These are phyloP conservation scores for Sphaeridia pumilis DNA, from an alignment of 2,888 invertebrate genomes.

Conservation along the genomic window DNA sequence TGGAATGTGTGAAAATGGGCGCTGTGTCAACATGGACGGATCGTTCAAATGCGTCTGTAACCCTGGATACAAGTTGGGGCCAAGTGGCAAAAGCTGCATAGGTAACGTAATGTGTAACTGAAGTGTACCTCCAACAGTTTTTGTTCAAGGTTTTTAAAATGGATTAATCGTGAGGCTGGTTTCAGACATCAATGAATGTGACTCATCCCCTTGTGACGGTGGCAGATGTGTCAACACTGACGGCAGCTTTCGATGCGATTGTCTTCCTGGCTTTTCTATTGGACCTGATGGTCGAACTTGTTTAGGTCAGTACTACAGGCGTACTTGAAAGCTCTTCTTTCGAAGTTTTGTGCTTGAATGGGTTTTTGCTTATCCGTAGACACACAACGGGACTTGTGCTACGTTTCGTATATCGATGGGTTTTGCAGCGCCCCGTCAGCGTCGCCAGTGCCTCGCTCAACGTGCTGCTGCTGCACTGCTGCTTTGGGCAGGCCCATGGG, in stretches of 20 bases:
- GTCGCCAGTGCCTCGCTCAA: conserved; percentile 67
- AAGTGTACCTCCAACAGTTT: background rate
- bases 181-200: conserved; percentile 57
- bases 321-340: background rate
- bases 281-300: conserved; percentile 69
- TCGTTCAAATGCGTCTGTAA: conserved; percentile 57
- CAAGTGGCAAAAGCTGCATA: conserved; percentile 52
- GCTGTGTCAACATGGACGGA: conserved; percentile 59
- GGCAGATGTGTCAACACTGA: conserved; percentile 57
- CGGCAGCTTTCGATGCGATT: conserved; percentile 60
- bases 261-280: conserved; percentile 53
- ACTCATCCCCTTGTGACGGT: conserved; percentile 52
- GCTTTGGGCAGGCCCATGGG: conserved; percentile 56
- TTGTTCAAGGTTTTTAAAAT: background rate
- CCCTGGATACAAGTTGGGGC: conserved; percentile 52
- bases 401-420: conserved; percentile 62
- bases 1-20: conserved; percentile 54
- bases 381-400: conserved; percentile 68
- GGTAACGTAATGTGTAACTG: conserved; percentile 39
- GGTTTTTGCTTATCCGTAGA: conserved; percentile 44
- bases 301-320: conserved; percentile 46
- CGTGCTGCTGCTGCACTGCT: conserved; percentile 68
- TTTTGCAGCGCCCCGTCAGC: conserved; percentile 64
- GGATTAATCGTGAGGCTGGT: background rate
- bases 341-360: too few relatives aligned